Percentiles rank a stretch among this genome's conserved stretches.
phyloP scores from a whole-genome alignment of 2,888 invertebrate species.

The Luperina nickerlii region DNA sequence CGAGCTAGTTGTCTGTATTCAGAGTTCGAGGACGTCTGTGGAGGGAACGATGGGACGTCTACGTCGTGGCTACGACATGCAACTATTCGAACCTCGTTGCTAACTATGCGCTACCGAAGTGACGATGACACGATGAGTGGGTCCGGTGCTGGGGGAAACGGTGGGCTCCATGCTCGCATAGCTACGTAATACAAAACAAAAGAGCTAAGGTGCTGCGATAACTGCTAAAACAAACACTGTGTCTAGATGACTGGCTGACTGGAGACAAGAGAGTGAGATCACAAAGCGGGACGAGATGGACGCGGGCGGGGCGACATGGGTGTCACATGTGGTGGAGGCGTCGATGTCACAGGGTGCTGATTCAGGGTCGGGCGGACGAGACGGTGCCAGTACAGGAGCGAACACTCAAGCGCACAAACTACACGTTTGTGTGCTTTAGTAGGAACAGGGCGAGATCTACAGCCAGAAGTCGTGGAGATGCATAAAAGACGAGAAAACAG shows the following conservation, averaged over 20 bases:
- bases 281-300: constrained; percentile 75
- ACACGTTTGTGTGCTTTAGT: constrained; percentile 51
- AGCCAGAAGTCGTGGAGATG: constrained; percentile 79
- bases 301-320: constrained; percentile 64
- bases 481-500: constrained; percentile 82
- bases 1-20: constrained; percentile 79
- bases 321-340: constrained; percentile 46
- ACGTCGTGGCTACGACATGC: constrained; percentile 73
- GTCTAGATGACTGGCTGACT: constrained; percentile 70
- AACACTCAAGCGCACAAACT: constrained; percentile 50
- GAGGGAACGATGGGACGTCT: constrained; percentile 65
- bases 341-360: constrained; percentile 68
- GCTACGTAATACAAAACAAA: constrained; percentile 67
- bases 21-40: constrained; percentile 73
- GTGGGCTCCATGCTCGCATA: constrained; percentile 73
- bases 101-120: constrained; percentile 63
- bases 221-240: constrained; percentile 70
- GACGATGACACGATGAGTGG: constrained; percentile 53
- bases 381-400: constrained; percentile 73
- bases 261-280: constrained; percentile 68
- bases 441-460: constrained; percentile 66
- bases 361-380: constrained; percentile 69
- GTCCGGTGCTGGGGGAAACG: constrained; percentile 58
- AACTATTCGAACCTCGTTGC: constrained; percentile 69
- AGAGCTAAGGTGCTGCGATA: constrained; percentile 75